A percentile compares a stretch with the other conserved stretches of the same genome.
Evolutionary conservation across 2,113 vertebrate genomes (phyloP).

Genomic region (Ictalurus punctatus): DNA sequence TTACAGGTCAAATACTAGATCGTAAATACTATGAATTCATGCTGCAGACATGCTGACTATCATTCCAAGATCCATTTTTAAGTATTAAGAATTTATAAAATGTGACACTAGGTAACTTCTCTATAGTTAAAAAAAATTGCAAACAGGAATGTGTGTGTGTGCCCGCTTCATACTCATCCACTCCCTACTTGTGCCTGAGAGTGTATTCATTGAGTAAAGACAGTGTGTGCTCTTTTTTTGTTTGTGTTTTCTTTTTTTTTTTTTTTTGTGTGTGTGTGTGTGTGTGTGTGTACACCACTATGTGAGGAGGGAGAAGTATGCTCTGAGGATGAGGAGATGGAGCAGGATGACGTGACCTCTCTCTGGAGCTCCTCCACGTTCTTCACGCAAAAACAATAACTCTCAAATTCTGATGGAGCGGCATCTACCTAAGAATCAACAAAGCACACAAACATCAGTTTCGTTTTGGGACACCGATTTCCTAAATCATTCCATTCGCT

Average conservation of each 20-base stretch:
- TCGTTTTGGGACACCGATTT: neutral
- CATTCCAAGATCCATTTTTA: no score
- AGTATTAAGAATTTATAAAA: no score
- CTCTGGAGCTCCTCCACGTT: conserved; percentile 87
- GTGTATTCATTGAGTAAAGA: no score
- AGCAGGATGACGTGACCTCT: conserved; percentile 74
- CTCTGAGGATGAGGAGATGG: conserved; percentile 83
- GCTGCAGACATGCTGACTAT: no score
- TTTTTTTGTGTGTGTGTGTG: neutral
- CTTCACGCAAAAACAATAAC: conserved; percentile 80
- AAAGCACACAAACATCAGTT: neutral
- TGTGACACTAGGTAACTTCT: conserved; percentile 1
- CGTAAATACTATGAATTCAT: no score
- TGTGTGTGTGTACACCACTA: conserved; percentile 56
- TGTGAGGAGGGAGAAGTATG: conserved; percentile 81
- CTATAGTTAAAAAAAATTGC: neutral
- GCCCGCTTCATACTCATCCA: neutral
- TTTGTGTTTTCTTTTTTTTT: no score
- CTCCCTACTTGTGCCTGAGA: neutral
- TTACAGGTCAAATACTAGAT: no score
- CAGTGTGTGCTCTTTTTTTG: no score
- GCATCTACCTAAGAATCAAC: conserved; percentile 74
- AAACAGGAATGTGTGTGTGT: neutral
- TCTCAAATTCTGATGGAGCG: conserved; percentile 91
- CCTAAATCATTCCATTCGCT: neutral